Evolutionary conservation across 2,797 vertebrate species (phyloP), one percentile per base, ranked within the genome.

Genomic region (Myotis vivesi): DNA sequence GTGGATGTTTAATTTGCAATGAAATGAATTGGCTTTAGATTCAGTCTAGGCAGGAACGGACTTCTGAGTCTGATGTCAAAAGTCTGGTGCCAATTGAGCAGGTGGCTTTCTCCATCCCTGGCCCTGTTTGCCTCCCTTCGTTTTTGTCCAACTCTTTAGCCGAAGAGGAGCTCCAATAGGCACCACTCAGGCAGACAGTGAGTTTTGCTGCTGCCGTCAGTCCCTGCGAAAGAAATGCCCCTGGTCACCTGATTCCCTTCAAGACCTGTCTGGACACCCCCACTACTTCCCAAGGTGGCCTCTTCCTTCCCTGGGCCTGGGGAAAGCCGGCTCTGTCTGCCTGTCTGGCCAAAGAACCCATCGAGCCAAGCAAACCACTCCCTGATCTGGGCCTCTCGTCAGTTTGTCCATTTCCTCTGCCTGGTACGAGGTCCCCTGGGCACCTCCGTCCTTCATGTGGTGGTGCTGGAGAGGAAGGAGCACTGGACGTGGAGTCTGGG

Each of bases 1-100:
- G 2, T 41, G 69, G 57, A 80, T 75, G 88, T 97, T 92, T 89
- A 92, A 96, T 91, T 89, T 97, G 91, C 79, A 89, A 1, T 36
- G 80, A 96, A 93, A 95, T 94, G 81, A 96, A 77, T 46, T 94
- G 88, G 75, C 77, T 89, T 46, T 17, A 57, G 66, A 64, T 33
- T 86, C 89, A 36, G 30, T 59, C 28, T 68, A 5, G 59, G 92
- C 79, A 69, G 64, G 64, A 79, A 36, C 20, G 73, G 68, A n/a
- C 68, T 90, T 87, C 83, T 79, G 38, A 77, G 84, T 2, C 51
- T 80, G 62, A n/a, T 22, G 13, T 86, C 51, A 55, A 28, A 9
- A 85, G 88, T 55, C 41, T 5, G 36, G 51, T 49, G 64, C 82
- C 73, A 57, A 1, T 38, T 44, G 51, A 28, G 33, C 16, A 23